A percentile compares a stretch with the other conserved stretches of the same genome.
Evolutionary conservation across 2,113 vertebrate genomes (phyloP).

Genomic region (Opisthocomus hoazin): DNA sequence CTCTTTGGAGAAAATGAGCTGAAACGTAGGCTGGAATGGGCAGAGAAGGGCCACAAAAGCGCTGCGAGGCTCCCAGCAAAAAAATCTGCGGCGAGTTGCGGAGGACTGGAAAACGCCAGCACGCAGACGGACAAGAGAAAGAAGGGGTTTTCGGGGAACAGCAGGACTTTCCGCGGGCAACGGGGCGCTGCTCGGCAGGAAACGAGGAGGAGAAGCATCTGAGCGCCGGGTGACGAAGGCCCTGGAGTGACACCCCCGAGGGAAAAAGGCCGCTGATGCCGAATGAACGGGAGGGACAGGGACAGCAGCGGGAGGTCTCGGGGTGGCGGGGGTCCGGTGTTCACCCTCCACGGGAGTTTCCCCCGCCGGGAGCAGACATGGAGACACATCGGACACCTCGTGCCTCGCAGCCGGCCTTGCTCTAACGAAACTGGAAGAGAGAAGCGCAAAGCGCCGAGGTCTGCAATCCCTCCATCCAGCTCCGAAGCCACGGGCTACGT

Average conservation of each 20-base stretch:
- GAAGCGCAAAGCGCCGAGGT: background rate
- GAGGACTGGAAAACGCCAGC: background rate
- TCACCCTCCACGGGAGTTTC: too few species aligned
- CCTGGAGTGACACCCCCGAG: accelerated
- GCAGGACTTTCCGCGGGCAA: background rate
- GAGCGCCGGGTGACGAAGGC: accelerated
- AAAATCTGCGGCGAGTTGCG: background rate
- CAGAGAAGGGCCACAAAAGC: background rate
- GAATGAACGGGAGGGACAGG: background rate
- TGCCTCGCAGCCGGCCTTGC: background rate
- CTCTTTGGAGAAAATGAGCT: background rate
- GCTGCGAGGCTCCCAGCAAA: background rate
- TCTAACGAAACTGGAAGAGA: too few species aligned
- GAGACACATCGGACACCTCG: background rate
- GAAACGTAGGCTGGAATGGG: accelerated
- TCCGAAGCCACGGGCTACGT: background rate
- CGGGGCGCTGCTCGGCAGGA: background rate
- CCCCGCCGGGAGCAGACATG: background rate
- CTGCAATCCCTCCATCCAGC: background rate
- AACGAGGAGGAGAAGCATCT: background rate
- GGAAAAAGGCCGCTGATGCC: background rate
- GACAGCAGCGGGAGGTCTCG: background rate
- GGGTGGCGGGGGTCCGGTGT: background rate
- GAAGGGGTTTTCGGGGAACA: background rate
- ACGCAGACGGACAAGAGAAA: background rate